These are phyloP conservation scores for Gymnoscopelus microlampas DNA, from an alignment of 2,797 vertebrate genomes.

Conservation along the genomic window DNA sequence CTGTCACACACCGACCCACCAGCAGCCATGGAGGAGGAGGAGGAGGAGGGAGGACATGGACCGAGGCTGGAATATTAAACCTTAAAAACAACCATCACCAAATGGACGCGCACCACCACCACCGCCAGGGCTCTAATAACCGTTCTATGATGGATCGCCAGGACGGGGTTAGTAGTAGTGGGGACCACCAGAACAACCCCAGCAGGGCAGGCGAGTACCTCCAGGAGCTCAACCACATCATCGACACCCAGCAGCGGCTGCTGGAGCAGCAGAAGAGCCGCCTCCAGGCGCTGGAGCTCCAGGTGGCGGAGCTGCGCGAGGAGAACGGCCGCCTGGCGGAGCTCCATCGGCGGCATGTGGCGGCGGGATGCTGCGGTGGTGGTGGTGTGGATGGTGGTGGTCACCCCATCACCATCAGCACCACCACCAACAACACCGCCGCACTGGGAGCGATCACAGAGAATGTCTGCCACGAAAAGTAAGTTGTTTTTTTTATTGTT, in stretches of 20 bases:
- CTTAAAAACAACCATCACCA: too few relatives aligned
- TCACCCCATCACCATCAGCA: background rate
- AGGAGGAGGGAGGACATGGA: too few relatives aligned
- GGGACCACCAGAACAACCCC: conserved; percentile 79
- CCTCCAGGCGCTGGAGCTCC: conserved; percentile 93
- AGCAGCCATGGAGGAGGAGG: too few relatives aligned
- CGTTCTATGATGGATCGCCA: too few relatives aligned
- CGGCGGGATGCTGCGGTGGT: conserved; percentile 53
- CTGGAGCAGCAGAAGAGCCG: conserved; percentile 91
- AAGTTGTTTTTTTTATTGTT: conserved; percentile 65
- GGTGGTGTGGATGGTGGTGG: too few relatives aligned
- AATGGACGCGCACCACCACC: too few relatives aligned
- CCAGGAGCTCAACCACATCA: conserved; percentile 93
- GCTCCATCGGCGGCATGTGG: conserved; percentile 91
- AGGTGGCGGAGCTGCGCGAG: conserved; percentile 89
- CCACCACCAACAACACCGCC: background rate
- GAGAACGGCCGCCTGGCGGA: conserved; percentile 91
- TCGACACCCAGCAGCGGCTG: conserved; percentile 94
- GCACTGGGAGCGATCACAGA: conserved; percentile 84
- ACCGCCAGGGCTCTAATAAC: conserved; percentile 18
- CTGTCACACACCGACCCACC: too few relatives aligned
- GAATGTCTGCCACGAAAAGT: conserved; percentile 86
- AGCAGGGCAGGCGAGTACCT: conserved; percentile 92
- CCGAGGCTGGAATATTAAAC: too few relatives aligned
- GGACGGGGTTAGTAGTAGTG: too few relatives aligned